Base-by-base conservation (phyloP, 1,140 invertebrate species). In the Nasonia longicornis region DNA sequence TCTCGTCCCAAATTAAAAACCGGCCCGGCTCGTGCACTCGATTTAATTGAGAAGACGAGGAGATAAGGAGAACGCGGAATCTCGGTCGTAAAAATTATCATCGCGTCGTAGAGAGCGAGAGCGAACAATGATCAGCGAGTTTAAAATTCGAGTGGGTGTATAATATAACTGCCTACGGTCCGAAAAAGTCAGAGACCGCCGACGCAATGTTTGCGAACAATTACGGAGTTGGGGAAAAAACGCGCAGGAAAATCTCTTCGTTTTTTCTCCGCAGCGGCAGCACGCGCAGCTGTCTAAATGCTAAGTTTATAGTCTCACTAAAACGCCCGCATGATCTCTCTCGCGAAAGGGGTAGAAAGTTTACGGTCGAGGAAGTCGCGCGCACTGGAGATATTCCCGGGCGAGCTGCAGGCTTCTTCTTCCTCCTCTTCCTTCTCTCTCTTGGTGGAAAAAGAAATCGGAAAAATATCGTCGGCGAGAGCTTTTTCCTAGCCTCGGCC, bases 301-400 rank as follows among this genome's bases (percentile, higher is more conserved):
- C 84, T 81, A 84, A 83, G 84, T 86, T 86, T 85, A 84, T 84
- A 83, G 84, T 82, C 78, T 82, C 84, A 82, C 73, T 82, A 83
- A 86, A 85, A 84, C 82, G 84, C 77, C 82, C 83, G 81, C 84
- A 76, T 84, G 84, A 85, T 85, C 77, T 72, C 77, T 42, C 31
- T 35, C 31, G 31, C 52, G 35, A 26, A 80, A 74, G 63, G 63
- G 71, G 38, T 10, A 66, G 16, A 42, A 75, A 31, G 38, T 74
- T 75, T 75, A 74, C 71, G 71, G 26, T 42, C 35, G 69, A 42
- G 38, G 72, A 67, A 48, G 66, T 31, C 66, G n/a, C 48, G 2
- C 10, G 2, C 10, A 20, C 10, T n/a, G 10, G 31, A 74, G 72
- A 58, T 58, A 58, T 38, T 74, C n/a, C 42, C n/a, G 35, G n/a